These are phyloP conservation scores for Dasypogon diadema DNA, from an alignment of 2,888 invertebrate genomes.

Conservation along the genomic window DNA sequence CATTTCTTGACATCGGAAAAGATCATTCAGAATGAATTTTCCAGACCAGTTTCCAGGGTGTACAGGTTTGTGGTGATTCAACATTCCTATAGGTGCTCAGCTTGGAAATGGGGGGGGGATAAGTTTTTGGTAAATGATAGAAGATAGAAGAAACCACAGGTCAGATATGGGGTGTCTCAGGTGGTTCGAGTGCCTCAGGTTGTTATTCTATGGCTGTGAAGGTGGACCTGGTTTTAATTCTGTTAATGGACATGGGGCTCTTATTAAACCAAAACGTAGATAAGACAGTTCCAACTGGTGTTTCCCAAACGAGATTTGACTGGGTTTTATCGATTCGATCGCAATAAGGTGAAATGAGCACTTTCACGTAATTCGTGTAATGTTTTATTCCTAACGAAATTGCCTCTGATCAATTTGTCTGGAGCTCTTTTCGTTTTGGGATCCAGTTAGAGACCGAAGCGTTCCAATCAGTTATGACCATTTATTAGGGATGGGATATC, in stretches of 20 bases:
- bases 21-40: neutral
- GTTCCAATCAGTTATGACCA: neutral
- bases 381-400: neutral
- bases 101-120: too few relatives aligned
- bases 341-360: neutral
- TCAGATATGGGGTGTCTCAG: too few relatives aligned
- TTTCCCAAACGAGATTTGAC: constrained; percentile 6
- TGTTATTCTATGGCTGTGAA: neutral
- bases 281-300: neutral
- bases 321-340: neutral
- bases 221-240: constrained; percentile 1
- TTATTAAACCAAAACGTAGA: neutral
- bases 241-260: neutral
- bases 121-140: too few relatives aligned
- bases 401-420: neutral
- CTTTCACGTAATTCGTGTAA: neutral
- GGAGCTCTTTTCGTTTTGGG: neutral
- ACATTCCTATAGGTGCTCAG: neutral
- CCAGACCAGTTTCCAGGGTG: neutral
- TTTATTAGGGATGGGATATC: neutral
- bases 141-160: too few relatives aligned
- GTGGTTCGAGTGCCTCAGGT: too few relatives aligned
- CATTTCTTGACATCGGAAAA: neutral
- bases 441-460: neutral
- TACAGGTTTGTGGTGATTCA: neutral